Conservation (phyloP, 2,888 invertebrate genomes). For the Choreutis nemorana region DNA sequence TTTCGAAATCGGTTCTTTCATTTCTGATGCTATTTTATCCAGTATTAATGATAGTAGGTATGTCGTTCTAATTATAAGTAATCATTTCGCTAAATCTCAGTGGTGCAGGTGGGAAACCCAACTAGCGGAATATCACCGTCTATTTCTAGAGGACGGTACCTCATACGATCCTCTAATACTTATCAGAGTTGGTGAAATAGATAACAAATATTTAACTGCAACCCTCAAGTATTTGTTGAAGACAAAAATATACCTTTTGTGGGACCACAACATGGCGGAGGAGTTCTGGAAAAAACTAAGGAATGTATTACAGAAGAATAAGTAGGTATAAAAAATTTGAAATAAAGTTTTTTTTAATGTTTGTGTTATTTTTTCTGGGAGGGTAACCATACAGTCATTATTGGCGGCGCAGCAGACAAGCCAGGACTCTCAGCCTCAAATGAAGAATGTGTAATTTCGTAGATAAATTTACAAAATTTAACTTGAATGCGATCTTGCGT, state of each 20-base stretch:
- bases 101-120: conserved; percentile 79
- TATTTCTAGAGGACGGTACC: conserved; percentile 66
- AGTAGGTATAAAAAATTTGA: conserved; percentile 5
- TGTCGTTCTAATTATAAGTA: conserved; percentile 72
- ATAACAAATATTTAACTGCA: conserved; percentile 60
- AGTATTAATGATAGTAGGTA: conserved; percentile 71
- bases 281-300: conserved; percentile 51
- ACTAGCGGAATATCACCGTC: conserved; percentile 70
- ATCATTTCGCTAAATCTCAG: conserved; percentile 73
- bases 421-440: too few relatives aligned
- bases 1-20: conserved; percentile 69
- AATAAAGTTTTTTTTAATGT: too few relatives aligned
- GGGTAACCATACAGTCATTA: too few relatives aligned
- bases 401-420: too few relatives aligned
- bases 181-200: conserved; percentile 68
- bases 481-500: too few relatives aligned
- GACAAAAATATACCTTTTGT: conserved; percentile 70
- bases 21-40: conserved; percentile 71
- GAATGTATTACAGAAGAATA: conserved; percentile 26
- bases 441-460: too few relatives aligned
- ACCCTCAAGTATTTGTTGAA: conserved; percentile 69
- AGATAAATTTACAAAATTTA: too few relatives aligned
- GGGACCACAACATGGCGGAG: conserved; percentile 56
- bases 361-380: too few relatives aligned
- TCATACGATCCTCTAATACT: conserved; percentile 68